Percentiles rank a stretch among this genome's conserved stretches.
Evolutionary conservation across 1,140 invertebrate species (phyloP).

Genomic region (Calephelis nemesis): DNA sequence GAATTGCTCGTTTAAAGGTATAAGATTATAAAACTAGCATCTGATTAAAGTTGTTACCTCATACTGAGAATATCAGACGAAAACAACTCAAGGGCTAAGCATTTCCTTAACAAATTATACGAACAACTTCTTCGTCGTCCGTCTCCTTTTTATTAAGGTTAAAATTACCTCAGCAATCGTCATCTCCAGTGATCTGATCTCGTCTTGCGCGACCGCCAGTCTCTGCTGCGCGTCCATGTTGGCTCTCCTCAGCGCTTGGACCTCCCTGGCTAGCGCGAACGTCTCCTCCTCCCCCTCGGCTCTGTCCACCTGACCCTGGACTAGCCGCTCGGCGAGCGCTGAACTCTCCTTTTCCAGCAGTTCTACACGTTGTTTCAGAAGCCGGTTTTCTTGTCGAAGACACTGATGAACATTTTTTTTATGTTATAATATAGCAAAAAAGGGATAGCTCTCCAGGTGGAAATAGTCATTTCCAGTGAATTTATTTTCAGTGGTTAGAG

Average conservation of each 20-base stretch:
- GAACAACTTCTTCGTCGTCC: no score
- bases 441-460: no score
- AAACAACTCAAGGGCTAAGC: no score
- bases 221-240: constrained; percentile 87
- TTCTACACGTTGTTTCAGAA: constrained; percentile 95
- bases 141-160: no score
- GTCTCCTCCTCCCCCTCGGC: constrained; percentile 94
- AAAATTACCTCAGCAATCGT: constrained; percentile 58
- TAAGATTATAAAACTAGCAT: no score
- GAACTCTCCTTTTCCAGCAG: constrained; percentile 95
- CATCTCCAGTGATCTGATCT: constrained; percentile 83
- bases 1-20: no score
- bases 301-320: constrained; percentile 96
- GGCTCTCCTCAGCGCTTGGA: constrained; percentile 52
- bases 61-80: no score
- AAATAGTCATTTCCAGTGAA: no score
- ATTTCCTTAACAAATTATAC: no score
- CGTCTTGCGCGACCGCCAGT: constrained; percentile 90
- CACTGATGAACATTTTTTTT: constrained; percentile 81
- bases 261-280: constrained; percentile 80
- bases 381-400: constrained; percentile 95
- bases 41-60: no score
- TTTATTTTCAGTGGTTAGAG: no score
- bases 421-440: no score
- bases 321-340: constrained; percentile 93